Evolutionary conservation across 2,888 invertebrate genomes (phyloP).

Genomic region (Apodemia zela): DNA sequence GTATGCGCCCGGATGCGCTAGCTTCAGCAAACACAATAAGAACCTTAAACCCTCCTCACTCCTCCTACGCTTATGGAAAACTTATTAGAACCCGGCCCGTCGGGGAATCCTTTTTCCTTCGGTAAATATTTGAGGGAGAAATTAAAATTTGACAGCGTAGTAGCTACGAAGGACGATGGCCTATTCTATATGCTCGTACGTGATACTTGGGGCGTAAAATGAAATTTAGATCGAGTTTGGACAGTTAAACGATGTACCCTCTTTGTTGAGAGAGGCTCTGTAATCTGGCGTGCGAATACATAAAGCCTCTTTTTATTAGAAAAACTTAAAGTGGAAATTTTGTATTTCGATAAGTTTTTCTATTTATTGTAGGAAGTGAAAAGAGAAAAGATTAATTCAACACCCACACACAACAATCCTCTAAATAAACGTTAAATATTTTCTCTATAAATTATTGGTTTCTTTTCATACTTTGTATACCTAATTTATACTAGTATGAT

Average conservation of each 20-base stretch:
- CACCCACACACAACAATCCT: too few relatives aligned
- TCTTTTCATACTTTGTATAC: too few relatives aligned
- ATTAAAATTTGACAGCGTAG: constrained; percentile 80
- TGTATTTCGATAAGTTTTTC: background rate
- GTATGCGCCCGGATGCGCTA: constrained; percentile 79
- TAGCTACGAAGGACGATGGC: constrained; percentile 49
- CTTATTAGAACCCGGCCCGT: constrained; percentile 78
- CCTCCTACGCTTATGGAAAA: constrained; percentile 74
- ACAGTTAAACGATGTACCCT: constrained; percentile 38
- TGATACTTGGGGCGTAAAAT: constrained; percentile 78
- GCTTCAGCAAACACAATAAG: constrained; percentile 80
- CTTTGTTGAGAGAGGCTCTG: constrained; percentile 30
- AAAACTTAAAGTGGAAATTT: constrained; percentile 4
- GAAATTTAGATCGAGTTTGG: constrained; percentile 78
- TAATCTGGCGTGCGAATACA: constrained; percentile 25
- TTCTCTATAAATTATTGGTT: too few relatives aligned
- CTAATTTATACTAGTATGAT: too few relatives aligned
- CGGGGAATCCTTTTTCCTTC: constrained; percentile 80
- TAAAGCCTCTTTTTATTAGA: constrained; percentile 21
- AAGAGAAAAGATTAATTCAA: too few relatives aligned
- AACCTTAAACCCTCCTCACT: constrained; percentile 53
- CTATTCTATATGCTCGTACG: constrained; percentile 71
- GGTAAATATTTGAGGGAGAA: constrained; percentile 80
- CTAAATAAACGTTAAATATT: too few relatives aligned
- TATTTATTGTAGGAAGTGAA: background rate